Base-by-base conservation (phyloP, 2,888 invertebrate genomes). In the Hyles lineata region DNA sequence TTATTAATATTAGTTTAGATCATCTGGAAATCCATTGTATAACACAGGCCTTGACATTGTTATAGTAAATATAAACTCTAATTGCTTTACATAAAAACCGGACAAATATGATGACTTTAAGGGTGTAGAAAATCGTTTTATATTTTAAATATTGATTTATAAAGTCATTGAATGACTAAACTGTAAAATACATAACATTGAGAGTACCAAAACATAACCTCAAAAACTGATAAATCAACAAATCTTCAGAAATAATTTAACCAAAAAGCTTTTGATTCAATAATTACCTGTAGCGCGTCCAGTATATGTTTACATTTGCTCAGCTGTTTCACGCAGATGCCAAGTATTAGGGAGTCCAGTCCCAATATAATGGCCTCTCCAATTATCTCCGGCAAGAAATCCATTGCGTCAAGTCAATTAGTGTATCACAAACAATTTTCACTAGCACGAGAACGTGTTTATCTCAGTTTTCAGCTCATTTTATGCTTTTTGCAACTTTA, bases 361-460 rank as follows among this genome's bases (percentile, higher is more conserved):
- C 97, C 97, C 70, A 98, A 91, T 29, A 97, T 96, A 77, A 98
- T 93, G 69, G 96, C 95, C 95, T 98, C 97, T 43, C 97, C 96
- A 75, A 94, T 90, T 75, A 95, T 84, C 83, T 94, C 94, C 23
- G 93, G 91, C 74, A 97, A 86, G 89, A 97, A 97, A 86, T 98
- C 97, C 97, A 97, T 97, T 60, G n/a, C 21, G 21, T 63, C n/a
- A 63, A 43, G 15, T 43, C 15, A 63, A 63, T 43, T 43, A 21
- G 43, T 3, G 2, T 35, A 63, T 43, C 43, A 67, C 23, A 50
- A 50, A 23, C 17, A 50, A 67, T 23, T 67, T 43, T 50, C 21
- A 35, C 50, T 50, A 23, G 11, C 8, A 23, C 50, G 6, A 23
- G 43, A 50, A 67, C 67, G 21, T 67, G 50, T 50, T 23, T 50